phyloP scores from a whole-genome alignment of 2,797 vertebrate species.

The Garrulus glandarius region DNA sequence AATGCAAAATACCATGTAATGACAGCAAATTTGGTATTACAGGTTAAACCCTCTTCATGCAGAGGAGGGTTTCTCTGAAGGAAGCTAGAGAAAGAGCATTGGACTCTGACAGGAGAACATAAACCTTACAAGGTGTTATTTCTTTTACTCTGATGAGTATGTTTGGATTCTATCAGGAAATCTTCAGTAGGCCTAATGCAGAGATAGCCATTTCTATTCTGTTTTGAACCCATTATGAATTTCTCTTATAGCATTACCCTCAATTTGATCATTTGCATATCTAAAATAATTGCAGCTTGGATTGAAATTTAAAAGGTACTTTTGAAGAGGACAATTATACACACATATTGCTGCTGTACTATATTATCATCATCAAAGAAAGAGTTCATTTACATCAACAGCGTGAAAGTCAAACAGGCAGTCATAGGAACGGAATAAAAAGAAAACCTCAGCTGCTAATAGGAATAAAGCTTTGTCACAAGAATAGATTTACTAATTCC shows the following conservation, averaged over 20 bases:
- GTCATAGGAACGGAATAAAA: conserved; percentile 7
- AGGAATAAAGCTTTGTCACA: background rate
- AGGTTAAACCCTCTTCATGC: background rate
- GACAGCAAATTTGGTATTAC: background rate
- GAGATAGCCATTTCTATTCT: background rate
- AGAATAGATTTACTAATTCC: background rate
- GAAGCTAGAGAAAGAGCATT: background rate
- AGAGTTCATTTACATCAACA: conserved; percentile 51
- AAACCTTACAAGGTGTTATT: background rate
- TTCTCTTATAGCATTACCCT: background rate
- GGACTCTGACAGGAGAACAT: background rate
- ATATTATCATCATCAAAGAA: conserved; percentile 48
- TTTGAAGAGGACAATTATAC: conserved; percentile 39
- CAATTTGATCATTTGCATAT: conserved; percentile 37
- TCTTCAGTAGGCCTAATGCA: background rate
- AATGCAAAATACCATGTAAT: background rate
- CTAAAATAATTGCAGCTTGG: conserved; percentile 32
- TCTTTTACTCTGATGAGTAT: background rate
- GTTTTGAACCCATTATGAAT: background rate
- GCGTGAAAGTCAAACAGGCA: conserved; percentile 26
- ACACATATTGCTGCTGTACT: conserved; percentile 10
- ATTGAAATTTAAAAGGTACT: conserved; percentile 44
- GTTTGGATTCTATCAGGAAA: background rate
- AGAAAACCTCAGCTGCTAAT: background rate
- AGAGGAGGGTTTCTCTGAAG: background rate